Evolutionary conservation across 92 coral and sea anemone genomes (phyloP), one percentile per base, ranked within the genome.

Genomic region (Porites cylindrica): DNA sequence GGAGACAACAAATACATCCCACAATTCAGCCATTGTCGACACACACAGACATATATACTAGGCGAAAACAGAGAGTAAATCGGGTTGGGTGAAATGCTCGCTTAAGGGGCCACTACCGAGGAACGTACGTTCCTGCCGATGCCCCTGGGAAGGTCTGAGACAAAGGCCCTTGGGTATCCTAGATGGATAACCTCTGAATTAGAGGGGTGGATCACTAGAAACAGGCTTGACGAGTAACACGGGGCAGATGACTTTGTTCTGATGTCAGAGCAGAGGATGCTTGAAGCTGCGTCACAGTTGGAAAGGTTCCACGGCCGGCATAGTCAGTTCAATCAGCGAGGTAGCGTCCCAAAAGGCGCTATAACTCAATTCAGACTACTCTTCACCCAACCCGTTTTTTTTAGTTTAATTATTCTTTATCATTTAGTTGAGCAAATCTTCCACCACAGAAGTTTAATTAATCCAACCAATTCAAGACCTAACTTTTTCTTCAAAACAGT

Each of bases 131-230:
- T 91, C 91, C 98, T 94, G 98, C 98, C 82, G n/a, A 20, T 63
- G 80, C 99, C 99, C 98, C 91, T 97, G 99, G 99, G 99, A 97
- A 97, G 99, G 99, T 97, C 99, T 95, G 99, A 97, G 99, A 97
- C 93, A 91, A 84, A 97, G 97, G 98, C 93, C 90, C 76, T 10
- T 29, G 82, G 9, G 66, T 14, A 96, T 88, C 88, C 98, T 64
- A 91, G 99, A 92, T 13, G 99, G 96, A 84, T 92, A 86, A 68
- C 93, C 96, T 96, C 95, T 71, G 78, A 96, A 96, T 69, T 14
- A 78, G 96, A 91, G 97, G 92, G 80, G 94, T 95, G 94, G 92
- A 78, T 89, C 96, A 97, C 94, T 89, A 97, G 99, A 97, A 97
- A 97, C 92, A 92, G 95, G 94, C 99, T 85, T 93, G 98, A 75